Evolutionary conservation across 2,113 vertebrate species (phyloP), one percentile per base, ranked within the genome.

Genomic region (Tyto alba): DNA sequence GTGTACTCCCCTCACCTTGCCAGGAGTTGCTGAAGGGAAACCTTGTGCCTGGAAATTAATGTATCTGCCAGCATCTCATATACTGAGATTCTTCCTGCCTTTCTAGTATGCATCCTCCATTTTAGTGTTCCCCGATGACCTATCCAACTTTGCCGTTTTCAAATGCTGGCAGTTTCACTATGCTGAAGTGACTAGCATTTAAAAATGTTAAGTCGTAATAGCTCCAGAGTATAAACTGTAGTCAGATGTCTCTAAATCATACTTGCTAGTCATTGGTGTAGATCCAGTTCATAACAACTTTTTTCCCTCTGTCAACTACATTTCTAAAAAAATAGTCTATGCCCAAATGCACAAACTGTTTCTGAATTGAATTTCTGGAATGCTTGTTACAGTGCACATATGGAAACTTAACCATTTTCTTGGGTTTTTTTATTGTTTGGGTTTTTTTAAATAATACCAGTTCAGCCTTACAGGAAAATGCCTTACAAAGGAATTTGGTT

Each of bases 191-290:
- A 30, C 30, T 72, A 74, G 62, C 40, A 66, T 82, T 82, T 50
- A 78, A 78, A 89, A 40, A 21, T 66, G 68, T 78, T 41, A 55
- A 88, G 36, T 67, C 36, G 48, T 85, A 48, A 47, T 72, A 91
- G 52, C 48, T 85, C 32, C 91, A 68, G 56, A 85, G 79, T 48
- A 66, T 85, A 75, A 75, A 82, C 7, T 23, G 21, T 72, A 52
- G 52, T 88, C 60, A 52, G 56, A 40, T 94, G 57, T 94, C 90
- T 81, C 47, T 95, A 91, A 94, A 73, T 91, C 82, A 32, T 60
- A 17, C 27, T 68, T 85, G 18, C 16, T 81, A 36, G 50, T 82
- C 8, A 0, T 38, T 89, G 69, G 34, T 88, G 14, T 72, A 68
- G 32, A 36, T 85, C 78, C 56, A 90, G 57, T 21, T 93, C 40